Base-by-base conservation (phyloP, 1,140 invertebrate genomes). In the Carposina sasakii region DNA sequence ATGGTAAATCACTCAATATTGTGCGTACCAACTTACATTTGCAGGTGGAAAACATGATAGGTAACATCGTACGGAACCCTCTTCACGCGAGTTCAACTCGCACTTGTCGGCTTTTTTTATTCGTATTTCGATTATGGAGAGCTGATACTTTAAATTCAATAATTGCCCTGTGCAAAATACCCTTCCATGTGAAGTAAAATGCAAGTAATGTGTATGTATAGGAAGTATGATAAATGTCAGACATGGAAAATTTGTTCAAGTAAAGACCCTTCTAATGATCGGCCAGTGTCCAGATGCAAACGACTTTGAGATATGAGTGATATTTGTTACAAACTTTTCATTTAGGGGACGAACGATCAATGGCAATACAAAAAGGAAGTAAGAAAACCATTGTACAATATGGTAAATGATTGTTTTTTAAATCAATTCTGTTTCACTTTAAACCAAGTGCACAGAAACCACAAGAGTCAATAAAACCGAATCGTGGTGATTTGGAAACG, bases 241-340 rank as follows among this genome's bases (percentile, higher is more conserved):
- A n/a, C n/a, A n/a, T n/a, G n/a, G n/a, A n/a, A n/a, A n/a, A n/a
- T n/a, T n/a, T n/a, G n/a, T n/a, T n/a, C n/a, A n/a, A n/a, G n/a
- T n/a, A n/a, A n/a, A n/a, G n/a, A n/a, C n/a, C n/a, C n/a, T n/a
- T n/a, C n/a, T n/a, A n/a, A n/a, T n/a, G n/a, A n/a, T n/a, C 74
- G 66, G 66, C 67, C 77, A 31, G 60, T 76, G 79, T 81, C 79
- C 79, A 81, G 79, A 83, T 83, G 79, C 67, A 71, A 67, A 67
- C 57, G 79, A 81, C 79, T 81, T 76, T 81, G 77, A 83, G 75
- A 76, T 79, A 81, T 83, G 71, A 71, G 63, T 60, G 69, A 69
- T 83, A 81, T 83, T 83, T 72, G 64, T 83, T 71, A 66, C 81
- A 71, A 73, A 62, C 48, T 58, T 42, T 50, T 48, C 53, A 30